A percentile compares a stretch with the other conserved stretches of the same genome.
Conservation (phyloP, 2,888 invertebrate species). For the Labia minor region DNA sequence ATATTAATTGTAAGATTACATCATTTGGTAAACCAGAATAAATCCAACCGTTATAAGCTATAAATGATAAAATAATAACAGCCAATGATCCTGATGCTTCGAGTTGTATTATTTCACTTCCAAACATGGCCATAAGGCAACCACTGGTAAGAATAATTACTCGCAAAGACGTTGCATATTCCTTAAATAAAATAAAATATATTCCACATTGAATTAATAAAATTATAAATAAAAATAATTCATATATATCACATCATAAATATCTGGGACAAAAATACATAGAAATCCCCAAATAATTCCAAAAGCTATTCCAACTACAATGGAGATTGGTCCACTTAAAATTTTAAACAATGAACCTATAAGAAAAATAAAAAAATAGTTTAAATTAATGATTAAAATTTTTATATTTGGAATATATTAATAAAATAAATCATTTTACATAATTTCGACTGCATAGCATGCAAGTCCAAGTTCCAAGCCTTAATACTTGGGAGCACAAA, state of each 20-base stretch:
- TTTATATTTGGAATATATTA: no score
- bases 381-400: no score
- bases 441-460: no score
- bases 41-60: slow-evolving; percentile 44
- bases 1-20: no score
- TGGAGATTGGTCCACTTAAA: slow-evolving; percentile 30
- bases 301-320: slow-evolving; percentile 34
- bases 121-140: slow-evolving; percentile 52
- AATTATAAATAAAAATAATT: no score
- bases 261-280: slow-evolving; percentile 36
- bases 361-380: slow-evolving; percentile 23
- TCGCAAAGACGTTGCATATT: slow-evolving; percentile 30
- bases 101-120: slow-evolving; percentile 47
- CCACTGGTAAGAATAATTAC: slow-evolving; percentile 47
- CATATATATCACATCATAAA: slow-evolving; percentile 24
- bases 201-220: no score
- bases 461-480: no score
- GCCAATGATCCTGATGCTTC: slow-evolving; percentile 54
- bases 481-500: no score
- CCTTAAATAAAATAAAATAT: background rate
- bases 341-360: slow-evolving; percentile 35
- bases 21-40: no score
- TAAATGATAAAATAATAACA: slow-evolving; percentile 45
- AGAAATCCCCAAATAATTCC: slow-evolving; percentile 35
- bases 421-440: no score